Evolutionary conservation across 1,140 invertebrate species (phyloP), one percentile per base, ranked within the genome.

Genomic region (Trichonephila clavipes): DNA sequence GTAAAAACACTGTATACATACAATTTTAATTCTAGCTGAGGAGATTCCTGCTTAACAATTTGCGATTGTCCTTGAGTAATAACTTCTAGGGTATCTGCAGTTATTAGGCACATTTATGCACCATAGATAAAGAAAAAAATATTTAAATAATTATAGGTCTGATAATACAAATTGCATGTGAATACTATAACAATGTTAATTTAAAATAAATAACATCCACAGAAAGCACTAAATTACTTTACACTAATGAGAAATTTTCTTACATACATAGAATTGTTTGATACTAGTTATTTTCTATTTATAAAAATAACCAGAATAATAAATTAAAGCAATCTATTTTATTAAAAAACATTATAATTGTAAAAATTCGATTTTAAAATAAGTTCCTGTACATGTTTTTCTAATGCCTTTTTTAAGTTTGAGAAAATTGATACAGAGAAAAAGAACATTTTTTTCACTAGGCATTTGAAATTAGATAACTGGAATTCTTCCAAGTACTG

Each of bases 1-100:
- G 82, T 59, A 85, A 85, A 85, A 85, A 85, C 58, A 85, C 66
- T 85, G 58, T 85, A 85, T 59, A 58, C 58, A 85, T 51, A 85
- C 7, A 85, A 85, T 85, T 51, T 59, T 12, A 77, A 40, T 77
- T 18, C 72, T 77, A 77, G 28, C 18, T 40, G 72, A 77, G 28
- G 72, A 77, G 72, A 77, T 77, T 77, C 34, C 34, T 77, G 72
- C 72, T 77, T 77, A 77, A 77, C 72, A 77, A 77, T 77, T 77
- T 77, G 28, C 72, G 72, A 77, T 77, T 77, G 72, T 77, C 72
- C 16, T 77, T 77, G 34, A 34, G 18, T 77, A 28, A 28, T 77
- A 77, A 77, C 24, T 77, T 77, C 72, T 77, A 77, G 16, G 62
- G 21, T 77, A 8, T 77, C 34, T 40, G 72, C 28, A 34, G 24